A percentile compares a stretch with the other conserved stretches of the same genome.
Conservation (phyloP, 2,888 invertebrate species). For the Melanotus villosus region DNA sequence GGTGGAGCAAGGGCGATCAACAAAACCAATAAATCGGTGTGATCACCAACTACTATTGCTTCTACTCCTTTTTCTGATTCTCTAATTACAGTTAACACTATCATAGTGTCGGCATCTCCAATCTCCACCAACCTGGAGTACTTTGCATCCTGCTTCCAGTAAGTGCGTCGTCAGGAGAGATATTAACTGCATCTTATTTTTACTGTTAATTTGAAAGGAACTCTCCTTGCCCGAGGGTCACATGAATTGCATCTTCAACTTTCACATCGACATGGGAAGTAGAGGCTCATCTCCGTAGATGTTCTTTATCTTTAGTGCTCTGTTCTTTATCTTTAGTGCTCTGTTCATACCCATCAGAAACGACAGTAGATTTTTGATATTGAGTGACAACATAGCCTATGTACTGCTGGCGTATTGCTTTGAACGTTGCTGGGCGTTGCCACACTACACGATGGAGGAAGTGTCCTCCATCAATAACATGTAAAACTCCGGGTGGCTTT, state of each 20-base stretch:
- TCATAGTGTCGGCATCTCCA: background rate
- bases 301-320: constrained; percentile 33
- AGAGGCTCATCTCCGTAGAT: constrained; percentile 25
- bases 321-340: constrained; percentile 29
- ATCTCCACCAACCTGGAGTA: background rate
- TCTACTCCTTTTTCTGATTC: constrained; percentile 2
- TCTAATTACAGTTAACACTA: background rate
- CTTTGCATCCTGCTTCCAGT: background rate
- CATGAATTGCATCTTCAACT: constrained; percentile 24
- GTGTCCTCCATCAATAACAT: constrained; percentile 19
- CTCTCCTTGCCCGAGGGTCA: constrained; percentile 6
- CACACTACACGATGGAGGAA: constrained; percentile 29
- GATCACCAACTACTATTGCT: background rate
- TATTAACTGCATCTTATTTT: constrained; percentile 21
- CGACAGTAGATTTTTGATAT: constrained; percentile 12
- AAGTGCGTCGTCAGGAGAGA: background rate
- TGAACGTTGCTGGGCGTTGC: constrained; percentile 39
- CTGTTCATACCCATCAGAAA: constrained; percentile 23
- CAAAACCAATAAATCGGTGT: constrained; percentile 18
- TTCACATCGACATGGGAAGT: constrained; percentile 18
- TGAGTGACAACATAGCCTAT: constrained; percentile 28
- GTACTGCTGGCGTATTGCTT: constrained; percentile 36
- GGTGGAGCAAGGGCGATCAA: background rate
- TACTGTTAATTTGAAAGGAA: constrained; percentile 22
- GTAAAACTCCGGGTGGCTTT: background rate